Conservation (phyloP, 2,797 vertebrate species). For the Anguilla pacifica region DNA sequence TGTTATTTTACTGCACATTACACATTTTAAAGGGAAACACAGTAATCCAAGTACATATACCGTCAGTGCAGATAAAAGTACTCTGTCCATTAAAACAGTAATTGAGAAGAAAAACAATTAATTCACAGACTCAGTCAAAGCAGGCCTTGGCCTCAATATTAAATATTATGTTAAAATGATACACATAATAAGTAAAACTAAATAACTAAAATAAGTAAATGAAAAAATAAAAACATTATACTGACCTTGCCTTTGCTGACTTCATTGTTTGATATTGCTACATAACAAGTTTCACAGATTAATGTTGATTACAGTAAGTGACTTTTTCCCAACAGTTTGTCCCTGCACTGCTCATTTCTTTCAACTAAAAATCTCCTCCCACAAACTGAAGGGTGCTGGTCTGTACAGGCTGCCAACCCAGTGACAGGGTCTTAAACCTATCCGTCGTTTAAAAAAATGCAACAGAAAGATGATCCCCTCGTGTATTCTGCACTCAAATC, state of each 20-base stretch:
- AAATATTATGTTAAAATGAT: constrained; percentile 51
- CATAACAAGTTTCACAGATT: constrained; percentile 55
- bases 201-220: constrained; percentile 26
- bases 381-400: neutral
- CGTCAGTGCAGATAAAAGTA: constrained; percentile 28
- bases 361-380: neutral
- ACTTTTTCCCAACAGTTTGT: constrained; percentile 38
- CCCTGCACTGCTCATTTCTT: neutral
- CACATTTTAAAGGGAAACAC: constrained; percentile 49
- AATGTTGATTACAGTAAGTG: constrained; percentile 57
- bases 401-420: neutral
- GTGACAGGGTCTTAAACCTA: neutral
- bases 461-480: constrained; percentile 35
- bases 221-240: constrained; percentile 38
- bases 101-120: constrained; percentile 29
- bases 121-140: constrained; percentile 40
- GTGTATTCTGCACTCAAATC: constrained; percentile 26
- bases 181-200: constrained; percentile 53
- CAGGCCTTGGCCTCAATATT: constrained; percentile 50
- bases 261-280: constrained; percentile 43
- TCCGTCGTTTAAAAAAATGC: constrained; percentile 1
- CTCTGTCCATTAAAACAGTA: constrained; percentile 35
- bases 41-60: constrained; percentile 19
- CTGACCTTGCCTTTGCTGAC: constrained; percentile 48
- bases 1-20: constrained; percentile 39